Evolutionary conservation across 2,888 invertebrate species (phyloP).

Genomic region (Drosophila fulvimacula): DNA sequence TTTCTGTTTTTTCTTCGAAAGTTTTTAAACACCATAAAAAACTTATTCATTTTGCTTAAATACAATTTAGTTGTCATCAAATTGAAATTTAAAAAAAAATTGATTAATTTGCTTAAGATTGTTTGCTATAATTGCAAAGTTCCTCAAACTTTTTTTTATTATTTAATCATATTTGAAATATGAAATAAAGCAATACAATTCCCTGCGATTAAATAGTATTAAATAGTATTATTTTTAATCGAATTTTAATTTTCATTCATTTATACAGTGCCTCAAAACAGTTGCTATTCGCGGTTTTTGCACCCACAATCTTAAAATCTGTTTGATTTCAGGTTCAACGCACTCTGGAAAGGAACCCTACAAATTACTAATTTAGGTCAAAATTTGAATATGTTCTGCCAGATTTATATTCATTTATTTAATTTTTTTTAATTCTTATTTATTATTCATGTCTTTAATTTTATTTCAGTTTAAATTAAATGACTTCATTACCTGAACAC

Average conservation of each 20-base stretch:
- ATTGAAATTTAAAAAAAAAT: not conserved
- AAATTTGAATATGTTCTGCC: slow-evolving; percentile 39
- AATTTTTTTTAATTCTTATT: not conserved
- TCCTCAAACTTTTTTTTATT: not conserved
- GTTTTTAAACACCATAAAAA: not conserved
- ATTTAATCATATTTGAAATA: not conserved
- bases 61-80: not conserved
- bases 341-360: slow-evolving; percentile 20
- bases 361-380: slow-evolving; percentile 37
- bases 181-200: not conserved
- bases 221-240: not conserved
- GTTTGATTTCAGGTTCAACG: slow-evolving; percentile 36
- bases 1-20: not conserved
- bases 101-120: not conserved
- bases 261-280: not conserved
- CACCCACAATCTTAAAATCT: not conserved
- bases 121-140: not conserved
- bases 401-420: slow-evolving; percentile 9
- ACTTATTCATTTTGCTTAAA: not conserved
- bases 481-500: slow-evolving; percentile 5
- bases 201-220: not conserved
- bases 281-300: not conserved
- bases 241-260: not conserved
- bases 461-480: not conserved
- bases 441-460: not conserved